phyloP scores from a whole-genome alignment of 2,113 vertebrate species.

The Parus major region DNA sequence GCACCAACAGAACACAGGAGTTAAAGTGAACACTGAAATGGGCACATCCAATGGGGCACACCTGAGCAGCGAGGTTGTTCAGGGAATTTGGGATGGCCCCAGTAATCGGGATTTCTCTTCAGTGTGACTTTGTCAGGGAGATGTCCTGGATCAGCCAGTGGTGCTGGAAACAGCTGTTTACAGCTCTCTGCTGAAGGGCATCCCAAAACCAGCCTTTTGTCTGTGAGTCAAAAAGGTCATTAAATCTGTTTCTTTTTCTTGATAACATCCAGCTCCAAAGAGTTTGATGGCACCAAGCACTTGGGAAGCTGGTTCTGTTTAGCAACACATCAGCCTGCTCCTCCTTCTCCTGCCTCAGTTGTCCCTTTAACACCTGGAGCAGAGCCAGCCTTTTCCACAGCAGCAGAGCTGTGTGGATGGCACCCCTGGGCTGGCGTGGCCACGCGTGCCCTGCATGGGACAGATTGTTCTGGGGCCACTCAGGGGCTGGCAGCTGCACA shows the following conservation, averaged over 20 bases:
- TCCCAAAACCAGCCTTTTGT: not conserved
- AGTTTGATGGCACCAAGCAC: not conserved
- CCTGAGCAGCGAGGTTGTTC: not conserved
- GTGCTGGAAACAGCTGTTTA: not conserved
- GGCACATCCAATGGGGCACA: rapidly evolving
- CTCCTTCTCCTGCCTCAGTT: not conserved
- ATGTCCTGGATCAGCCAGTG: not conserved
- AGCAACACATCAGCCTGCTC: not conserved
- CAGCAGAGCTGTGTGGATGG: not conserved
- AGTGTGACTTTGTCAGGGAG: not conserved
- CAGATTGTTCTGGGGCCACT: not conserved
- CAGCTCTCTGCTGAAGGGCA: no score
- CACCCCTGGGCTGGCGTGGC: not conserved
- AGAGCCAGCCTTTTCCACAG: not conserved
- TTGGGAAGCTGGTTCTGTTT: not conserved
- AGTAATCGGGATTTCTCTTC: not conserved
- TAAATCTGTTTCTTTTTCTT: not conserved
- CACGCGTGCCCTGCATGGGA: not conserved
- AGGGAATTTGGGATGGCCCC: not conserved
- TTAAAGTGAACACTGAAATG: not conserved
- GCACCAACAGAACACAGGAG: not conserved
- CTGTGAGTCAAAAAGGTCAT: rapidly evolving
- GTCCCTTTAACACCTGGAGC: not conserved
- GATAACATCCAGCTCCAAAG: not conserved
- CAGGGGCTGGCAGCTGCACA: constrained; percentile 3